These are phyloP conservation scores for Hyphantria cunea DNA, from an alignment of 1,140 invertebrate genomes.

Conservation along the genomic window DNA sequence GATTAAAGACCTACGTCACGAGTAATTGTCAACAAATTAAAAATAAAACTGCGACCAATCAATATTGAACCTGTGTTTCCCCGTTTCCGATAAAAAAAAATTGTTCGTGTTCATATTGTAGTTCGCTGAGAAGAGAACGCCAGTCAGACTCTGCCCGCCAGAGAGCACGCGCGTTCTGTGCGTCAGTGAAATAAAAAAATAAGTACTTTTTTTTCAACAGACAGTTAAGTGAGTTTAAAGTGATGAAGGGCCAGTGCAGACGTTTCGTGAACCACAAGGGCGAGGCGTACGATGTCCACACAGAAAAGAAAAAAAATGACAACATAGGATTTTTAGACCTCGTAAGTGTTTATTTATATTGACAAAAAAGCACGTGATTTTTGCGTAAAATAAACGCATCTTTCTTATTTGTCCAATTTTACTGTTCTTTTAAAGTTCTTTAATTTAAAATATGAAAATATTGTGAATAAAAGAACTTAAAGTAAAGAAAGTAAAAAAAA, in stretches of 20 bases:
- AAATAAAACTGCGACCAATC: no score
- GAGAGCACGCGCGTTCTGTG: background rate
- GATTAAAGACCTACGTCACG: no score
- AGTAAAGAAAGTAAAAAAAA: no score
- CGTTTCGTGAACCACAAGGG: slow-evolving; percentile 45
- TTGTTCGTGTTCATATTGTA: background rate
- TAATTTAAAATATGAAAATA: no score
- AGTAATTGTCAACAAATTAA: no score
- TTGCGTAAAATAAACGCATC: background rate
- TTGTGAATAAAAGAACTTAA: no score
- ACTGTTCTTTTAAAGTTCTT: no score
- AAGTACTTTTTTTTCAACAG: background rate
- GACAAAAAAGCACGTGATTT: no score
- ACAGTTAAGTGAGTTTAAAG: slow-evolving; percentile 16
- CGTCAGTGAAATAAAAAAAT: background rate
- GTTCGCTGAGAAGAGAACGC: background rate
- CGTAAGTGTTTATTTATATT: slow-evolving; percentile 41
- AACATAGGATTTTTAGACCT: slow-evolving; percentile 46
- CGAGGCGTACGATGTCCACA: slow-evolving; percentile 39
- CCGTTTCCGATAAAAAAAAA: background rate
- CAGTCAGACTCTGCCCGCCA: slow-evolving; percentile 5
- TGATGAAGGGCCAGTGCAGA: slow-evolving; percentile 52
- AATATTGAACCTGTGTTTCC: slow-evolving; percentile 7
- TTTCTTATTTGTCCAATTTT: slow-evolving; percentile 6
- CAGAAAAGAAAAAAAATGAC: slow-evolving; percentile 16